Evolutionary conservation across 2,113 vertebrate genomes (phyloP).

Genomic region (Todiramphus saurophagus): DNA sequence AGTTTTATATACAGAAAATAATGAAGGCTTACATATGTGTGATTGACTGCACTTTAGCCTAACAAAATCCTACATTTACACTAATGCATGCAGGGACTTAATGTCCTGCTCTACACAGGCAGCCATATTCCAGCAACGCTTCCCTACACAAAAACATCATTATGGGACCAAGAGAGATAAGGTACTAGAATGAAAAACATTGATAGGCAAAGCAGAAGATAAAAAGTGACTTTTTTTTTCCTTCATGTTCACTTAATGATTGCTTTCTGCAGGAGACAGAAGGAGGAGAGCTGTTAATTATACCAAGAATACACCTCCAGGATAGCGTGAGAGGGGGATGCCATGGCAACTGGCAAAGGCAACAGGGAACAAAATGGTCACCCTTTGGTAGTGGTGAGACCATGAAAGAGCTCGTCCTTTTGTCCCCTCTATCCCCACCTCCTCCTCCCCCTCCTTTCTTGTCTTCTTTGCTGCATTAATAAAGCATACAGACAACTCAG

Average conservation of each 20-base stretch:
- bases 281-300: slow-evolving; percentile 83
- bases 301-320: slow-evolving; percentile 75
- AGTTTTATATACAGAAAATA: background rate
- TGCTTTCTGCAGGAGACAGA: slow-evolving; percentile 79
- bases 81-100: background rate
- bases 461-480: slow-evolving; percentile 28
- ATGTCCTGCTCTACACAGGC: background rate
- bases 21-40: background rate
- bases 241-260: slow-evolving; percentile 71
- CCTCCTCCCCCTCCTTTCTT: slow-evolving; percentile 12
- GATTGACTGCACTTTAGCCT: background rate
- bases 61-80: background rate
- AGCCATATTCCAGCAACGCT: background rate
- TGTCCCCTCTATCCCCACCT: slow-evolving; percentile 4
- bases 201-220: background rate
- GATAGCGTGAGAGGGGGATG: slow-evolving; percentile 75
- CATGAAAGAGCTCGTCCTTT: slow-evolving; percentile 28
- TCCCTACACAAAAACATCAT: background rate
- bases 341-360: slow-evolving; percentile 83
- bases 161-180: background rate
- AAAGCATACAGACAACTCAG: slow-evolving; percentile 42
- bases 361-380: slow-evolving; percentile 72
- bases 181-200: background rate
- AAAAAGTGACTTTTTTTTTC: slow-evolving; percentile 37
- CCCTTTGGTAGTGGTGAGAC: slow-evolving; percentile 47